phyloP scores from a whole-genome alignment of 2,797 vertebrate species.

The Oreochromis grahami region DNA sequence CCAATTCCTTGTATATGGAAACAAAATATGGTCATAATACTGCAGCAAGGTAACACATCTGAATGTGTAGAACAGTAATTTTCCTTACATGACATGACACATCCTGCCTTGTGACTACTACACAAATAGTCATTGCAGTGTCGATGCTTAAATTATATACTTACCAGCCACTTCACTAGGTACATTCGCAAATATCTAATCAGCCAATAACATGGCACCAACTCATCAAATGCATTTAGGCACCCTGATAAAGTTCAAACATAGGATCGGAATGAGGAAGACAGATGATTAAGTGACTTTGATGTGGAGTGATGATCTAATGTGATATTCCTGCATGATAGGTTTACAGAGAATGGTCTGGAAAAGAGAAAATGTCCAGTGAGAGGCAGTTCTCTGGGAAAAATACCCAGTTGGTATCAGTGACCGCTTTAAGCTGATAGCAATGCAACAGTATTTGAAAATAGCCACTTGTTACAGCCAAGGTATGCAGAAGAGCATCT shows the following conservation, averaged over 20 bases:
- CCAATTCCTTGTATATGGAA: constrained; percentile 46
- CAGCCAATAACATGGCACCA: neutral
- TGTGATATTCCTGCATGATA: neutral
- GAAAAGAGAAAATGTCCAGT: neutral
- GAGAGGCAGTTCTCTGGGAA: neutral
- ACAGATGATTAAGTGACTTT: neutral
- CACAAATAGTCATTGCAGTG: neutral
- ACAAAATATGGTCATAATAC: neutral
- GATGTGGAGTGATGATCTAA: neutral
- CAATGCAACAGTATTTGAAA: neutral
- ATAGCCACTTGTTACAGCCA: neutral
- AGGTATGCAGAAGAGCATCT: neutral
- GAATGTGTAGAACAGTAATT: neutral
- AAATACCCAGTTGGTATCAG: neutral
- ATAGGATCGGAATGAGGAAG: neutral
- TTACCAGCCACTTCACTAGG: neutral
- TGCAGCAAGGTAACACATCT: neutral
- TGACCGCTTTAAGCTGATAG: neutral
- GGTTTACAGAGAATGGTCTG: neutral
- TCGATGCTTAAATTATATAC: neutral
- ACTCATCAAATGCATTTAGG: neutral
- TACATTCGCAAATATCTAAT: neutral
- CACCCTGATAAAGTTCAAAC: neutral
- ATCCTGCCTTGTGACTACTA: neutral
- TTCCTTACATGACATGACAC: neutral